phyloP scores from a whole-genome alignment of 2,888 invertebrate species.

The Saturnia pavonia region DNA sequence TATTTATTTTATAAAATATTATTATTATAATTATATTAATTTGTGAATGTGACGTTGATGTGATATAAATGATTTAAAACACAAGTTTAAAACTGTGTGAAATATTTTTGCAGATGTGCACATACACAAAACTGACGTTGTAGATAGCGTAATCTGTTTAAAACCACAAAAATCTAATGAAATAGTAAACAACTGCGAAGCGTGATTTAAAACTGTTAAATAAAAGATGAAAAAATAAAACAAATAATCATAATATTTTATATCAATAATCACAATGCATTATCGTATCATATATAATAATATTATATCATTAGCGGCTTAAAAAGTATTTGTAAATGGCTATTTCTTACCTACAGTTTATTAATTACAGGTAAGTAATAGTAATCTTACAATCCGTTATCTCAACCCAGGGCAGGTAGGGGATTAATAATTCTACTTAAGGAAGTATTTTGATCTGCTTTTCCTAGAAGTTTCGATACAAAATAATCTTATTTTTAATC shows the following conservation, averaged over 20 bases:
- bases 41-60: too few relatives aligned
- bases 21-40: too few relatives aligned
- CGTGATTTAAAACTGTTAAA: background rate
- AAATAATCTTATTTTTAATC: background rate
- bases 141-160: background rate
- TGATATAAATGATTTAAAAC: too few relatives aligned
- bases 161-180: background rate
- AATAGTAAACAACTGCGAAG: background rate
- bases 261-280: too few relatives aligned
- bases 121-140: background rate
- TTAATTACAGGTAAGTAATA: background rate
- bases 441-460: background rate
- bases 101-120: too few relatives aligned
- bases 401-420: background rate
- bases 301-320: background rate
- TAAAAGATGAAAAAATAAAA: background rate
- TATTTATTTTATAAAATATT: too few relatives aligned
- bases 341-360: background rate
- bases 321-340: background rate
- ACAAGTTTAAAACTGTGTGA: too few relatives aligned
- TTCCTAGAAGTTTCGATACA: background rate
- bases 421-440: background rate
- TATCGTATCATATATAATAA: background rate
- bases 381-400: background rate
- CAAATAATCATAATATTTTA: too few relatives aligned